phyloP scores from a whole-genome alignment of 2,113 vertebrate species.

The Oncorhynchus keta region DNA sequence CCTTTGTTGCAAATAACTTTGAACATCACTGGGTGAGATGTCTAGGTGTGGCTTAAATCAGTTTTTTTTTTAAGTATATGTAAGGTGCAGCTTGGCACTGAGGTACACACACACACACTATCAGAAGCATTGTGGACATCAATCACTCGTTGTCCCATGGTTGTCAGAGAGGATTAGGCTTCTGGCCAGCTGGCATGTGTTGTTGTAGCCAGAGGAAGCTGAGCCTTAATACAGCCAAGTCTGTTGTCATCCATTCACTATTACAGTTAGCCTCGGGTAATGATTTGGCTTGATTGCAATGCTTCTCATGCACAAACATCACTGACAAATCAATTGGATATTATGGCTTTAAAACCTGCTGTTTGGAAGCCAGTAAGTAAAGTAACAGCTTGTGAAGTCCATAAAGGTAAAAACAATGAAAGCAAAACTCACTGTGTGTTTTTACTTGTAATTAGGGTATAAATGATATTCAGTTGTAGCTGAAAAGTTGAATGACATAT shows the following conservation, averaged over 20 bases:
- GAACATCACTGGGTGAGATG: conserved; percentile 2
- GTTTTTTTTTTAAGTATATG: conserved; percentile 18
- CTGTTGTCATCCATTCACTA: conserved; percentile 61
- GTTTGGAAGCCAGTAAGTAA: conserved; percentile 18
- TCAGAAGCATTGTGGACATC: conserved; percentile 58
- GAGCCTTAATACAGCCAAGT: conserved; percentile 57
- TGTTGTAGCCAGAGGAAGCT: conserved; percentile 54
- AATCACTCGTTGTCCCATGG: conserved; percentile 57
- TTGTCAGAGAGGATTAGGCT: conserved; percentile 56
- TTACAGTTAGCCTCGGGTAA: conserved; percentile 53
- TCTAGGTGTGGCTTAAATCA: conserved; percentile 44
- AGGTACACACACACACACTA: conserved; percentile 16
- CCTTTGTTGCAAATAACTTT: not conserved
- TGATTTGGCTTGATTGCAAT: conserved; percentile 55
- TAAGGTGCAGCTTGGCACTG: conserved; percentile 38
- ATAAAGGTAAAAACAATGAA: conserved; percentile 13
- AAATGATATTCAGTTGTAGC: no score
- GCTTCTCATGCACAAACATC: conserved; percentile 9
- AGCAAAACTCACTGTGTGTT: not conserved
- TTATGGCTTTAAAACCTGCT: conserved; percentile 32
- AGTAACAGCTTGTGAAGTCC: not conserved
- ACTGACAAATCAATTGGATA: conserved; percentile 31
- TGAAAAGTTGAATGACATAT: no score
- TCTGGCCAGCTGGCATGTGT: conserved; percentile 60
- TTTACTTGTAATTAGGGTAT: not conserved